Conservation (phyloP, 2,113 vertebrate species). For the Muntiacus reevesi region DNA sequence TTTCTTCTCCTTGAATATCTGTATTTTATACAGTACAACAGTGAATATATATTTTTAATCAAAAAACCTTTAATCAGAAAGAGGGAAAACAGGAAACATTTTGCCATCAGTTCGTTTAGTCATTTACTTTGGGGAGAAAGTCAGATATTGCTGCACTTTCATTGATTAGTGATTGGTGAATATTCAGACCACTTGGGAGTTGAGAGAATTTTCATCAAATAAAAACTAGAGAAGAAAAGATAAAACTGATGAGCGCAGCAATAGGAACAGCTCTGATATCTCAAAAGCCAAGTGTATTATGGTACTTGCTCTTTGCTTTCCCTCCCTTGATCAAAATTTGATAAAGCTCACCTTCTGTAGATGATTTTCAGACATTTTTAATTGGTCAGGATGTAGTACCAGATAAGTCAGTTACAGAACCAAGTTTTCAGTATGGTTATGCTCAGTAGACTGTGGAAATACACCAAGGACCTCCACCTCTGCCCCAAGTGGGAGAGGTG, state of each 20-base stretch:
- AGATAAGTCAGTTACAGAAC: neutral
- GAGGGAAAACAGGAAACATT: neutral
- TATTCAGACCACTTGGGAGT: neutral
- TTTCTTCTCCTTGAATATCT: slow-evolving; percentile 4
- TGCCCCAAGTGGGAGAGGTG: neutral
- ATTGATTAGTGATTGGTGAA: neutral
- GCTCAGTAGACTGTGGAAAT: neutral
- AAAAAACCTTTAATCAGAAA: neutral
- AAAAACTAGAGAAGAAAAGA: neutral
- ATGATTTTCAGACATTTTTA: neutral
- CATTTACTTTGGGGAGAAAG: neutral
- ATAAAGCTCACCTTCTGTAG: neutral
- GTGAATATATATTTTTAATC: neutral
- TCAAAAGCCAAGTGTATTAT: neutral
- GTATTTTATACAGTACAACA: neutral
- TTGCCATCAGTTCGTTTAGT: neutral
- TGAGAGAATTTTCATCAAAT: neutral
- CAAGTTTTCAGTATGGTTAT: neutral
- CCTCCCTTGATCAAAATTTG: neutral
- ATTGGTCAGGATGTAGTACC: neutral
- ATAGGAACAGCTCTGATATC: neutral
- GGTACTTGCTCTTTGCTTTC: neutral
- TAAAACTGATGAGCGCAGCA: neutral
- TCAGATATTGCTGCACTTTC: neutral
- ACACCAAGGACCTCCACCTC: neutral